Conservation (phyloP, 2,797 vertebrate genomes). For the Morelia viridis region DNA sequence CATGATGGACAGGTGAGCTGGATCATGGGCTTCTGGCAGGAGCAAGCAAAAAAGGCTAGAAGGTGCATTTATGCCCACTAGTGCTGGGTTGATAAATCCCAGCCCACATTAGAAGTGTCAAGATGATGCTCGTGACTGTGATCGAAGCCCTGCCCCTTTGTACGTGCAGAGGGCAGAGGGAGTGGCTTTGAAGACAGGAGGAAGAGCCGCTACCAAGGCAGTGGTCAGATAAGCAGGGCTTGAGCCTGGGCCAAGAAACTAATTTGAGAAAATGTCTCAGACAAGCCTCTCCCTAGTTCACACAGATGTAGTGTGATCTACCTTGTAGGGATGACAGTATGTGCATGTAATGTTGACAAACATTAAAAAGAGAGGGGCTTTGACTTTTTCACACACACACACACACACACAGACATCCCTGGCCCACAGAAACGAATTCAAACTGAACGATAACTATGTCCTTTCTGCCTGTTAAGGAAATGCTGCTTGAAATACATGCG, state of each 20-base stretch:
- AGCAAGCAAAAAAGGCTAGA: background rate
- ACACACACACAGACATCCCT: background rate
- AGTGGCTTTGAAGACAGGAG: background rate
- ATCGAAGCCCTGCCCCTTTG: background rate
- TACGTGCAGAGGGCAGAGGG: background rate
- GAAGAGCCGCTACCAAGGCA: background rate
- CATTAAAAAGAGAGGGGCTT: background rate
- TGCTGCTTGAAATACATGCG: background rate
- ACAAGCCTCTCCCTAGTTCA: background rate
- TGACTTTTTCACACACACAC: background rate
- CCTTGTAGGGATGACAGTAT: background rate
- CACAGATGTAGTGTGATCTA: background rate
- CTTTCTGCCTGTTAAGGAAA: background rate
- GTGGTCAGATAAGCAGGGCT: background rate
- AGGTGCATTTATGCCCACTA: background rate
- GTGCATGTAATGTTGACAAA: background rate
- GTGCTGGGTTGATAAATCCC: background rate
- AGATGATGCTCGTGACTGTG: background rate
- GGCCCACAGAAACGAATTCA: background rate
- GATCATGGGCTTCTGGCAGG: background rate
- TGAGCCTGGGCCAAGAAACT: background rate
- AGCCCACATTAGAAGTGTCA: background rate
- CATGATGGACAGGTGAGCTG: background rate
- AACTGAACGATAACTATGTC: background rate
- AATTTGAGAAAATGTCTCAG: background rate